Percentiles rank a stretch among this genome's conserved stretches.
Evolutionary conservation across 2,888 invertebrate species (phyloP).

Genomic region (Bellardia pandia): DNA sequence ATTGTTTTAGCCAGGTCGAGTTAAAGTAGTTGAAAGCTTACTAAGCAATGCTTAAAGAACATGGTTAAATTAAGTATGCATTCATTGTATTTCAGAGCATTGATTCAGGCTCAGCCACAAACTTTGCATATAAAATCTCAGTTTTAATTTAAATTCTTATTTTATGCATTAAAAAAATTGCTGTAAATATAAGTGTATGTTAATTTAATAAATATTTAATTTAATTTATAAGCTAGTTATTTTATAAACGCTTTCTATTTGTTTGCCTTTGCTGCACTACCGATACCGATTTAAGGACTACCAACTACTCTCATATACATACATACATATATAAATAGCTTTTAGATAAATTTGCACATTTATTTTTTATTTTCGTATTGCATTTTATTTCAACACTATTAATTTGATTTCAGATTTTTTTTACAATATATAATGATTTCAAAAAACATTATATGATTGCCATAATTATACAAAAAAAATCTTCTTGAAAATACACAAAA

Average conservation of each 20-base stretch:
- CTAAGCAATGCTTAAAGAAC: no score
- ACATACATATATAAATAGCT: conserved; percentile 30
- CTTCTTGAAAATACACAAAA: conserved; percentile 72
- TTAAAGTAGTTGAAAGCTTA: no score
- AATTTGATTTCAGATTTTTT: conserved; percentile 85
- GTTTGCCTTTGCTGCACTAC: no score
- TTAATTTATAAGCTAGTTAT: conserved; percentile 14
- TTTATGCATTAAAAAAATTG: no score
- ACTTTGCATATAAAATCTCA: no score
- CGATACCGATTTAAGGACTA: not conserved
- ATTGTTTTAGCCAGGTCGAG: no score
- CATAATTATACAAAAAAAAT: conserved; percentile 79
- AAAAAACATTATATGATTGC: conserved; percentile 84
- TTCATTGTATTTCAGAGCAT: no score
- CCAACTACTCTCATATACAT: not conserved
- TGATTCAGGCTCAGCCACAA: no score
- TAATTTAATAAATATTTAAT: not conserved
- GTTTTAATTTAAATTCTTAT: no score
- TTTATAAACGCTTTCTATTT: conserved; percentile 15
- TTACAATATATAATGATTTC: conserved; percentile 82
- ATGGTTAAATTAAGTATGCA: no score
- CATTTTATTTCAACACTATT: conserved; percentile 82
- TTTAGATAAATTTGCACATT: conserved; percentile 56
- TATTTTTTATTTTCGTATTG: conserved; percentile 68
- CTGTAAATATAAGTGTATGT: not conserved